These are phyloP conservation scores for Pseudopodoces humilis DNA, from an alignment of 2,113 vertebrate species.

Conservation along the genomic window DNA sequence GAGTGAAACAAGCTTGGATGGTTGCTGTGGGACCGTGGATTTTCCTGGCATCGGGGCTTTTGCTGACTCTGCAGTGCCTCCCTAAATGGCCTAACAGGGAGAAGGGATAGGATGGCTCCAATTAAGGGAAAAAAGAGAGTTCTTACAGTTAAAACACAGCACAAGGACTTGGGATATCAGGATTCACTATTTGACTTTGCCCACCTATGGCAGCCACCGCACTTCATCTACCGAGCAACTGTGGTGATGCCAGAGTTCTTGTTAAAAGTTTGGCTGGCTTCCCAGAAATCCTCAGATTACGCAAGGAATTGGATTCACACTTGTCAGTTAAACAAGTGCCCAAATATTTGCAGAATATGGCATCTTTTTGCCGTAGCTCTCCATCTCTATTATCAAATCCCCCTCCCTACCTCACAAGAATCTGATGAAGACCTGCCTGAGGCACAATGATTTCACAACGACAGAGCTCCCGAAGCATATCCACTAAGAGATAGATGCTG, in stretches of 20 bases:
- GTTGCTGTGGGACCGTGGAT: background rate
- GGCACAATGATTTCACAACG: background rate
- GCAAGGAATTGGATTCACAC: background rate
- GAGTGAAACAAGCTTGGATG: background rate
- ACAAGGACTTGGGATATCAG: background rate
- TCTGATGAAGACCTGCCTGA: background rate
- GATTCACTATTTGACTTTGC: background rate
- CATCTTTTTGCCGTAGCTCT: background rate
- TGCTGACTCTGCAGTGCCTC: background rate
- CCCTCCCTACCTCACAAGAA: background rate
- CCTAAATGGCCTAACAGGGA: background rate
- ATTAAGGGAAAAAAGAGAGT: background rate
- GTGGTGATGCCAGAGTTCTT: accelerated
- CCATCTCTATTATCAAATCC: background rate
- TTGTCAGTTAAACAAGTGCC: background rate
- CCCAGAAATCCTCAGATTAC: background rate
- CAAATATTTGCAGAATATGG: background rate
- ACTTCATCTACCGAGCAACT: background rate
- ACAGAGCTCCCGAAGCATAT: background rate
- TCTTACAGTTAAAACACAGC: background rate
- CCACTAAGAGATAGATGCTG: background rate
- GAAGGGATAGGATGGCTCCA: background rate
- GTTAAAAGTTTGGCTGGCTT: background rate
- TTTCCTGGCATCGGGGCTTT: background rate
- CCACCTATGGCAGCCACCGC: background rate